Evolutionary conservation across 53 echinoderm and acorn worm species (phyloP), one percentile per base, ranked within the genome.

Genomic region (Mesocentrotus franciscanus): DNA sequence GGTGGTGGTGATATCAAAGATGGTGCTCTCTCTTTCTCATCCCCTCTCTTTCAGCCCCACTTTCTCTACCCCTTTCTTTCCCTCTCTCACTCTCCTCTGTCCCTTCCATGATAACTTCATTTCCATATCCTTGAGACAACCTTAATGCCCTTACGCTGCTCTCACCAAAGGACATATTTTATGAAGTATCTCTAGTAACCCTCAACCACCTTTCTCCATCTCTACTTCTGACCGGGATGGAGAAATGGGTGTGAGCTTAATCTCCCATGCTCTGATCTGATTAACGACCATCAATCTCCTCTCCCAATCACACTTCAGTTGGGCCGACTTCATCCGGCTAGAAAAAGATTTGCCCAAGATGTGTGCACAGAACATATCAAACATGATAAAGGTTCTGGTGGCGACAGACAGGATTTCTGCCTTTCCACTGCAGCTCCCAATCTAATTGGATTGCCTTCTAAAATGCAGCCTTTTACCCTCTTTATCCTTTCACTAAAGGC

Each of bases 261-360:
- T 93, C 93, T 75, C 59, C 39, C 76, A 57, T 56, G 29, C 59
- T 29, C 22, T 60, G 2, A 93, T 93, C 75, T 55, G 49, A 93
- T 93, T 93, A 75, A 76, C 42, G 6, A n/a, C 49, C 78, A 93
- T 93, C 93, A 93, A 76, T 75, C 74, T 78, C 56, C 57, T 72
- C 78, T 27, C 27, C 42, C 92, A 75, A 92, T 92, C 92, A 92
- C 92, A 92, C 92, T 92, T 71, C 92, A 92, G 71, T 71, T 75
- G 57, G 42, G 33, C 75, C 71, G 75, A 49, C 78, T n/a, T 56
- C 61, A 42, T 27, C 61, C 64, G 60, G 16, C 90, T 90, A 90
- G 59, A 90, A 90, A 90, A 90, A 90, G 90, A 90, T 90, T 90
- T 90, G 61, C 61, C 58, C 90, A 90, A 59, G 59, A 61, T 29